Evolutionary conservation across 1,140 invertebrate genomes (phyloP), one percentile per base, ranked within the genome.

Genomic region (Varroa destructor): DNA sequence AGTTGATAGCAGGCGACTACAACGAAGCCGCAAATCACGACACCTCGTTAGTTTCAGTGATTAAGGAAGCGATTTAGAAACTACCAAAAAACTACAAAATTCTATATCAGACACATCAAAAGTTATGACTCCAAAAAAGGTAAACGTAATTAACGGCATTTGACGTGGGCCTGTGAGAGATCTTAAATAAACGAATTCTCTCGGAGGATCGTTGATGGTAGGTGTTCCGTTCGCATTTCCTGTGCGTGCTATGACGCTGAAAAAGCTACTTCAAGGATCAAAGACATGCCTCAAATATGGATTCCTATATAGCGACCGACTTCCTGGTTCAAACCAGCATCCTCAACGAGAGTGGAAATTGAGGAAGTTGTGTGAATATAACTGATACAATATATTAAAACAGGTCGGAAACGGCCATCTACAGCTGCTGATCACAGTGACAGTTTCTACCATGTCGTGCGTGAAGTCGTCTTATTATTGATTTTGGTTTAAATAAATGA

Each of bases 131-230:
- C 89, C 1, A 85, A 87, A 71, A 86, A 86, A 77, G 57, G 57
- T 12, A 58, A 58, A 12, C 4, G 12, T 58, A 58, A 58, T 42
- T 3, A 58, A 12, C 57, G 57, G 12, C 57, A 12, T 58, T 12
- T 58, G 57, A 90, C 88, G 37, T 89, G 90, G 37, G 85, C 83
- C 75, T 88, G 88, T 78, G 89, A 91, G 79, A 92, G 89, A 0
- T 80, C 89, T 64, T 88, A 85, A 36, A 91, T 91, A 77, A 86
- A 90, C 76, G 87, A 91, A 76, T 93, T 93, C 78, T 87, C 86
- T 83, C 81, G 74, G 86, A 82, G 83, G 55, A 80, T 84, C 10
- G 83, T 83, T 55, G 82, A 84, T 74, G 76, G 83, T n/a, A 81
- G 81, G 6, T 79, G 80, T 43, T 81, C 79, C 74, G 81, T 84